These are phyloP conservation scores for Oryzias javanicus DNA, from an alignment of 2,113 vertebrate species.

Conservation along the genomic window DNA sequence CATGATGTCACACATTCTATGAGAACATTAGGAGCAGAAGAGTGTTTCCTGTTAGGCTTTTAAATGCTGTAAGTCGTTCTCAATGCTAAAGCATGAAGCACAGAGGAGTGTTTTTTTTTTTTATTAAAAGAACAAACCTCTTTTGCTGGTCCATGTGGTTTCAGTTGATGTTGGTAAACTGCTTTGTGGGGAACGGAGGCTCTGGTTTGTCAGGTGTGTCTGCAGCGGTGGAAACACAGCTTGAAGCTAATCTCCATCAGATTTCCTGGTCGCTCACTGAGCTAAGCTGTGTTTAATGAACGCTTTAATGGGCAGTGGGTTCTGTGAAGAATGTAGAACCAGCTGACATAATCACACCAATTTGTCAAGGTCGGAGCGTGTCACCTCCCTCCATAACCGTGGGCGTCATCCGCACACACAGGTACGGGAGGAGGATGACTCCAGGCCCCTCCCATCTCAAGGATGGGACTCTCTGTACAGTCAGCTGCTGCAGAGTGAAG, in stretches of 20 bases:
- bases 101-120: slow-evolving; percentile 26
- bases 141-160: background rate
- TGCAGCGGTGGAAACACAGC: slow-evolving; percentile 64
- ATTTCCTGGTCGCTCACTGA: slow-evolving; percentile 71
- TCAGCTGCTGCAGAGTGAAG: slow-evolving; percentile 30
- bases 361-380: slow-evolving; percentile 53
- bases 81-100: slow-evolving; percentile 16
- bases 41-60: slow-evolving; percentile 7
- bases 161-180: background rate
- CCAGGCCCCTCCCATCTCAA: background rate
- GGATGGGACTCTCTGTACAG: slow-evolving; percentile 11
- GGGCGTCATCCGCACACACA: slow-evolving; percentile 17
- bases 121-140: background rate
- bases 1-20: slow-evolving; percentile 24
- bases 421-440: slow-evolving; percentile 16
- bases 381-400: slow-evolving; percentile 6
- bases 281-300: slow-evolving; percentile 83
- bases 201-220: slow-evolving; percentile 50
- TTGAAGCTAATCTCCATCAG: slow-evolving; percentile 74
- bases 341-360: slow-evolving; percentile 69
- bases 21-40: background rate
- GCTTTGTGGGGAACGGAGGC: slow-evolving; percentile 16
- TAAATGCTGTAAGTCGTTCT: slow-evolving; percentile 49
- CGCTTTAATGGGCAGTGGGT: slow-evolving; percentile 68
- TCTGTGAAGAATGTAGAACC: slow-evolving; percentile 74